A percentile compares a stretch with the other conserved stretches of the same genome.
Evolutionary conservation across 2,888 invertebrate genomes (phyloP).

Genomic region (Brachyptera putata): DNA sequence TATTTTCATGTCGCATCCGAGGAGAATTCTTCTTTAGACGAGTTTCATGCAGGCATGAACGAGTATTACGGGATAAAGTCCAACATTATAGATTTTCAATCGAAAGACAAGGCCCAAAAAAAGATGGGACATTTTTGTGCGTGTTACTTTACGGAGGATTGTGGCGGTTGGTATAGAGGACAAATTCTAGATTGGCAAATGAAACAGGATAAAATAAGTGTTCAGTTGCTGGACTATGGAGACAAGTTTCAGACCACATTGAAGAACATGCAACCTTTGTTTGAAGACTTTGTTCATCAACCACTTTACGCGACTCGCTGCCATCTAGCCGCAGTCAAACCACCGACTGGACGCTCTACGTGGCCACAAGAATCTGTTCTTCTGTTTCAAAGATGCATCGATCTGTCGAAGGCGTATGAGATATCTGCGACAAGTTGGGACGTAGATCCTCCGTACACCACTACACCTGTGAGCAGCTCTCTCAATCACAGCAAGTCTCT

Average conservation of each 20-base stretch:
- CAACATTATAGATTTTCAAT: neutral
- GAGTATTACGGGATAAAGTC: neutral
- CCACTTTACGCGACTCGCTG: slow-evolving; percentile 22
- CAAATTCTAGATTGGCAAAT: slow-evolving; percentile 18
- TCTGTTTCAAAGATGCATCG: slow-evolving; percentile 3
- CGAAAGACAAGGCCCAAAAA: neutral
- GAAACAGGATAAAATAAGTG: neutral
- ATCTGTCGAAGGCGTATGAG: neutral
- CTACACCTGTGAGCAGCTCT: neutral
- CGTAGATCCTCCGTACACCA: neutral
- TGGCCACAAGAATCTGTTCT: slow-evolving; percentile 19
- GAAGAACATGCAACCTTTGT: slow-evolving; percentile 3
- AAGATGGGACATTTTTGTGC: neutral
- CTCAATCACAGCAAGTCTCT: neutral
- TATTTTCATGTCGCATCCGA: slow-evolving; percentile 13
- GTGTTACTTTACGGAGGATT: slow-evolving; percentile 6
- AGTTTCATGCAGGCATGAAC: neutral
- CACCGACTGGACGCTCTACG: neutral
- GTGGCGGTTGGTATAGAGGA: slow-evolving; percentile 17
- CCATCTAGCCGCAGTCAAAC: slow-evolving; percentile 17
- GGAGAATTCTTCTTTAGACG: slow-evolving; percentile 6
- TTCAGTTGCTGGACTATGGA: slow-evolving; percentile 26
- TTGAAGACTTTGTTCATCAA: neutral
- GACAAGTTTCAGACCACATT: neutral
- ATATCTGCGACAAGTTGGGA: neutral